A percentile compares a stretch with the other conserved stretches of the same genome.
Evolutionary conservation across 2,113 vertebrate species (phyloP).

Genomic region (Lepus americanus): DNA sequence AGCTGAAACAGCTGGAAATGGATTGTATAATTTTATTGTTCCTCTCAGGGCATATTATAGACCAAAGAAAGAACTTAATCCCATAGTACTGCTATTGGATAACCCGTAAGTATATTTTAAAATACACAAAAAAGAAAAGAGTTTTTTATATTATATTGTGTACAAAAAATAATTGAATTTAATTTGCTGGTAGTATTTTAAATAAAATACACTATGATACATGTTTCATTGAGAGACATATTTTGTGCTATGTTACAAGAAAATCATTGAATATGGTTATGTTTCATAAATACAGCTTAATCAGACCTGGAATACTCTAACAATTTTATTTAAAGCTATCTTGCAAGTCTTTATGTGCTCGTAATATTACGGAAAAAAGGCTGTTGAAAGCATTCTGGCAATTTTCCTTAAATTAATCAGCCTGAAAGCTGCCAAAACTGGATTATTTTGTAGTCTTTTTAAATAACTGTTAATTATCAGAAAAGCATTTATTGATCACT

Average conservation of each 20-base stretch:
- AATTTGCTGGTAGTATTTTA: constrained; percentile 62
- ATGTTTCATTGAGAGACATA: not conserved
- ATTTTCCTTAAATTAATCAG: constrained; percentile 68
- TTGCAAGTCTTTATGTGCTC: constrained; percentile 27
- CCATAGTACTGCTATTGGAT: constrained; percentile 96
- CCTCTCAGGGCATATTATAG: constrained; percentile 98
- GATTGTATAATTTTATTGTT: constrained; percentile 98
- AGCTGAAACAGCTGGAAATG: constrained; percentile 97
- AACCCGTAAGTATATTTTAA: constrained; percentile 93
- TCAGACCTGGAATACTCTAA: not conserved
- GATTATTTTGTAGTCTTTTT: constrained; percentile 48
- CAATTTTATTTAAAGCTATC: constrained; percentile 49
- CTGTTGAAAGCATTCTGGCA: constrained; percentile 56
- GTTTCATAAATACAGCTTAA: constrained; percentile 14
- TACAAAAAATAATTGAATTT: constrained; percentile 40
- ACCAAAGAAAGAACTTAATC: constrained; percentile 97
- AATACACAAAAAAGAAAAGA: constrained; percentile 47
- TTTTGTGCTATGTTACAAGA: not conserved
- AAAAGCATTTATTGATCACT: constrained; percentile 42
- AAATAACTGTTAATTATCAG: constrained; percentile 50
- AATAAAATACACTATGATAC: constrained; percentile 85
- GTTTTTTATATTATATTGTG: constrained; percentile 31
- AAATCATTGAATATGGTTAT: not conserved
- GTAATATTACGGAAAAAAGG: constrained; percentile 14
- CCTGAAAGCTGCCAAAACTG: constrained; percentile 39